Base-by-base conservation (phyloP, 2,113 vertebrate species). In the Lagopus leucura region DNA sequence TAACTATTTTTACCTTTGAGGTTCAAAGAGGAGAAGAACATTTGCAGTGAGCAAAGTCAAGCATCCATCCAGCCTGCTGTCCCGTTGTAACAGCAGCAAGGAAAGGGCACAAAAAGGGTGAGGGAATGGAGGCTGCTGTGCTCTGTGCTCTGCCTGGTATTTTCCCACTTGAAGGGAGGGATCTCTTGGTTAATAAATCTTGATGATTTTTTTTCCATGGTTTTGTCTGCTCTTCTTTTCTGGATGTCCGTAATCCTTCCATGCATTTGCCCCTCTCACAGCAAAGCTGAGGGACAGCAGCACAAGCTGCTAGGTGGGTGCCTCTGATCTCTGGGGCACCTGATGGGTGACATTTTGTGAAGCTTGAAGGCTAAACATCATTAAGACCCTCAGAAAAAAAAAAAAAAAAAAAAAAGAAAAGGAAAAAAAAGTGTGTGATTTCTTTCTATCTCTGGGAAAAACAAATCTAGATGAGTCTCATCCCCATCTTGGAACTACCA, bases 41-140 rank as follows among this genome's bases (percentile, higher is more conserved):
- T 90, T 87, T 74, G 55, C 42, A 54, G 45, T 48, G 90, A 94
- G 60, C 85, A 91, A 89, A 95, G 86, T 43, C 72, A 77, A 86
- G 42, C 67, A 74, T 21, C 42, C 47, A 60, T 27, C 76, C 80
- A 92, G 36, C 38, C 73, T 72, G 38, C 76, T 90, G 86, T 64
- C 88, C 88, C 0, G 0, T 42, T 58, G 80, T 86, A 66, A 67
- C 21, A 77, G 82, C 12, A 48, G 47, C 67, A 70, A 77, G 58
- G n/a, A 63, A 89, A 89, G 71, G 75, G 61, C 78, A 76, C n/a
- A 45, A 38, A 61, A 70, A 63, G 42, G 73, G 19, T 83, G 57
- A 93, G 47, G 65, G 17, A 48, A 34, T 7, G 8, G 27, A 83
- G 57, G 42, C 38, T 90, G 61, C 55, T 88, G 63, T 93, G 30